A percentile compares a stretch with the other conserved stretches of the same genome.
Conservation (phyloP, 2,888 invertebrate species). For the Mantis religiosa region DNA sequence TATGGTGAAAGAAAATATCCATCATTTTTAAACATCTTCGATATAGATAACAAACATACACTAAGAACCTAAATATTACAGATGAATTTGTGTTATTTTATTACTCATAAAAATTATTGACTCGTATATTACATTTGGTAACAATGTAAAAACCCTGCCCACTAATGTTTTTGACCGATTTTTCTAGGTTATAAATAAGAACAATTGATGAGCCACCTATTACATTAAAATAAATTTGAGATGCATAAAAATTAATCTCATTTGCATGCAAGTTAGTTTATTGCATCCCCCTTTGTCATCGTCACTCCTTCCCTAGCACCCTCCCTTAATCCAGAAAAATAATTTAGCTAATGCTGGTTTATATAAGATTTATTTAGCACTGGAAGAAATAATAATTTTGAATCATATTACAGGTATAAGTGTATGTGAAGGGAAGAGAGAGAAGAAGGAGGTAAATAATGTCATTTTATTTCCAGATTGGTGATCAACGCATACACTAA, state of each 20-base stretch:
- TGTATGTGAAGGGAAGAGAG: not conserved
- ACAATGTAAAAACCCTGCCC: too few species aligned
- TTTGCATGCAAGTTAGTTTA: not conserved
- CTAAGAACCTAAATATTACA: too few species aligned
- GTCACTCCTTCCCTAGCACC: not conserved
- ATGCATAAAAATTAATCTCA: not conserved
- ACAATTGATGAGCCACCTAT: not conserved
- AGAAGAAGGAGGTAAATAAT: not conserved
- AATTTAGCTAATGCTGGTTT: not conserved
- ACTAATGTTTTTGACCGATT: too few species aligned
- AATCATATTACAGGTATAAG: not conserved
- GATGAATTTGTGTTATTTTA: too few species aligned
- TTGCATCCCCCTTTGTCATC: not conserved
- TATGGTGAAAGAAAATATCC: too few species aligned
- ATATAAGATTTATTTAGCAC: not conserved
- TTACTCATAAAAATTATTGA: too few species aligned
- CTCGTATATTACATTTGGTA: too few species aligned
- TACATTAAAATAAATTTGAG: not conserved
- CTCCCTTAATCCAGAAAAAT: not conserved
- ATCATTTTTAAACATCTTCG: too few species aligned
- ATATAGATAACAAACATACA: too few species aligned
- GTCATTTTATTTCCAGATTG: not conserved
- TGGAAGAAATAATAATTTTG: too few species aligned
- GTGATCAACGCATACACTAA: too few species aligned
- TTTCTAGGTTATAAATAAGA: not conserved